Base-by-base conservation (phyloP, 2,113 vertebrate species). In the Lagopus leucura region DNA sequence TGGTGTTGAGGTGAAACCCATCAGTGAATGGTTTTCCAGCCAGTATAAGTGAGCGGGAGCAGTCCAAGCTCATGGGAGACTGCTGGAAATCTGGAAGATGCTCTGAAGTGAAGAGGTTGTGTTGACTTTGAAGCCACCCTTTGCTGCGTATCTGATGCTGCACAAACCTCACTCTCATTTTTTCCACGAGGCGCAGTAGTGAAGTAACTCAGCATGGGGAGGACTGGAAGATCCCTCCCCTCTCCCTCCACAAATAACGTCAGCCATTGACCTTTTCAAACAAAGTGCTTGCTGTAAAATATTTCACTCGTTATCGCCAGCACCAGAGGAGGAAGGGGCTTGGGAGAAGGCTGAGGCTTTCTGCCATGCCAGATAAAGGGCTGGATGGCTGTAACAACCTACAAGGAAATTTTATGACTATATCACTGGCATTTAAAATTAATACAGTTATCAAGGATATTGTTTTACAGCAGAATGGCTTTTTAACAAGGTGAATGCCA, bases 381-480 rank as follows among this genome's bases (percentile, higher is more conserved):
- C 65, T 89, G 74, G 5, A 11, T 32, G 82, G 65, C 84, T 42
- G 2, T 82, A 65, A 72, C 82, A 93, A 60, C 71, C 85, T 60
- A 64, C 60, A 66, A 72, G 77, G 80, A 86, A 88, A 9, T 77
- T 94, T 97, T 96, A 94, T 7, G 2, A 34, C 86, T 91, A 18
- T 61, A 70, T 42, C 89, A 54, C 57, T 97, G 96, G 92, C 94
- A 96, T 95, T 97, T 97, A 38, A 96, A 97, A 95, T 96, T 69
- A 96, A 96, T 93, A 65, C 15, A 80, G 21, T 96, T 92, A 95
- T 96, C 95, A 97, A 88, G 66, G 71, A 93, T 40, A 72, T 88
- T 92, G 63, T 89, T 95, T 97, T 82, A 89, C 81, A 84, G 89
- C 71, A 47, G 63, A 91, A 89, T 43, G 93, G 91, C 70, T 95